Evolutionary conservation across 2,797 vertebrate species (phyloP).

Genomic region (Chaetophractus vellerosus): DNA sequence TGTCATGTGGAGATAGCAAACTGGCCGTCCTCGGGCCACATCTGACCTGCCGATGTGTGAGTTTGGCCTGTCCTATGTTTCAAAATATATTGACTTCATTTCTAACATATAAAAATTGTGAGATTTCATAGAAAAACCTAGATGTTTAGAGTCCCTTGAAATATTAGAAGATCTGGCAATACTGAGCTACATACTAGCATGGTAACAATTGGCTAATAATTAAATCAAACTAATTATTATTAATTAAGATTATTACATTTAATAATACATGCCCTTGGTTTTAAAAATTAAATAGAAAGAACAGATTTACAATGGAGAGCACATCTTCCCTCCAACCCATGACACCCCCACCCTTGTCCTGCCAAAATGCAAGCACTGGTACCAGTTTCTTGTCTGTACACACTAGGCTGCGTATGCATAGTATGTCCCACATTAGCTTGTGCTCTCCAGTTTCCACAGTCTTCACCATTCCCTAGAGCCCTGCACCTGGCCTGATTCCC

Average conservation of each 20-base stretch:
- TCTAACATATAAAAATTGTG: neutral
- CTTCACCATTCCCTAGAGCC: neutral
- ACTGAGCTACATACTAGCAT: neutral
- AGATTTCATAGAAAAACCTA: neutral
- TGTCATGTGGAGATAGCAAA: neutral
- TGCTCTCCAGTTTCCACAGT: neutral
- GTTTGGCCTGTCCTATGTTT: neutral
- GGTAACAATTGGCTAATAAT: neutral
- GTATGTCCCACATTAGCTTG: accelerated
- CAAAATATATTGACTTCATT: neutral
- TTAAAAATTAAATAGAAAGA: neutral
- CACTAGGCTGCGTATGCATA: accelerated
- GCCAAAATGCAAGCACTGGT: neutral
- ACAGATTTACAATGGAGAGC: neutral
- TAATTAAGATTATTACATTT: neutral
- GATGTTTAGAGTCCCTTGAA: neutral
- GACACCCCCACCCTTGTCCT: neutral
- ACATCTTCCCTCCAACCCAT: too few species aligned
- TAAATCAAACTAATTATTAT: neutral
- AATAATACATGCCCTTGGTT: neutral
- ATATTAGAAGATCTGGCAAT: neutral
- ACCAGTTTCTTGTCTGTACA: accelerated
- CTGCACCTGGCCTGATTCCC: neutral
- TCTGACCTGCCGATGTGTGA: neutral
- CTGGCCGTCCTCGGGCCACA: accelerated